Conservation (phyloP, 2,113 vertebrate species). For the Stigmatopora nigra region DNA sequence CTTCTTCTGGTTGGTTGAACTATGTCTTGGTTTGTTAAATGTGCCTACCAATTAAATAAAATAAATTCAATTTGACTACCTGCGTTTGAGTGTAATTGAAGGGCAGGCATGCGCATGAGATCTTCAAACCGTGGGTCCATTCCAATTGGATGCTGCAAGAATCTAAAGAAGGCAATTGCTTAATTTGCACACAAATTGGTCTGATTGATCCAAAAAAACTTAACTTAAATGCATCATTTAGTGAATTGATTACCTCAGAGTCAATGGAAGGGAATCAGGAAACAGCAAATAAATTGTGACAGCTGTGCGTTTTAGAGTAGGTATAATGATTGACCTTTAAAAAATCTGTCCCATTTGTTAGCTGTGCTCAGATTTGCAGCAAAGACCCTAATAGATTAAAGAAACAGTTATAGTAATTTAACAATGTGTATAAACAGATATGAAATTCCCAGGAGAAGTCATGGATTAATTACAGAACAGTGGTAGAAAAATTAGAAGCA, state of each 20-base stretch:
- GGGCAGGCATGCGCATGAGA: conserved; percentile 69
- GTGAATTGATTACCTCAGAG: conserved; percentile 82
- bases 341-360: conserved; percentile 9
- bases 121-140: conserved; percentile 69
- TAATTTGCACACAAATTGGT: conserved; percentile 83
- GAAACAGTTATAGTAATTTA: conserved; percentile 34
- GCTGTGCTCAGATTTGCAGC: conserved; percentile 2
- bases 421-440: conserved; percentile 30
- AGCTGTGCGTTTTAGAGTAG: conserved; percentile 72
- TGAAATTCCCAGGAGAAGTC: conserved; percentile 48
- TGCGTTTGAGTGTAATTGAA: conserved; percentile 61
- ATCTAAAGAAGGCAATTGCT: conserved; percentile 78
- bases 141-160: conserved; percentile 80
- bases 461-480: conserved; percentile 65
- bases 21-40: too few relatives aligned
- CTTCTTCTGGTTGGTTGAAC: too few relatives aligned
- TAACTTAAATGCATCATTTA: conserved; percentile 89
- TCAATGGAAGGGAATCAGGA: conserved; percentile 84
- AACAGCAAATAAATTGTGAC: conserved; percentile 78
- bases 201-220: conserved; percentile 86
- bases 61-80: conserved; percentile 22
- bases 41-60: too few relatives aligned
- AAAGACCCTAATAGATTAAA: conserved; percentile 26
- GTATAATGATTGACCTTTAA: conserved; percentile 51
- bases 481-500: conserved; percentile 76